Percentiles rank a stretch among this genome's conserved stretches.
Conservation (phyloP, 2,113 vertebrate species). For the Sminthopsis crassicaudata region DNA sequence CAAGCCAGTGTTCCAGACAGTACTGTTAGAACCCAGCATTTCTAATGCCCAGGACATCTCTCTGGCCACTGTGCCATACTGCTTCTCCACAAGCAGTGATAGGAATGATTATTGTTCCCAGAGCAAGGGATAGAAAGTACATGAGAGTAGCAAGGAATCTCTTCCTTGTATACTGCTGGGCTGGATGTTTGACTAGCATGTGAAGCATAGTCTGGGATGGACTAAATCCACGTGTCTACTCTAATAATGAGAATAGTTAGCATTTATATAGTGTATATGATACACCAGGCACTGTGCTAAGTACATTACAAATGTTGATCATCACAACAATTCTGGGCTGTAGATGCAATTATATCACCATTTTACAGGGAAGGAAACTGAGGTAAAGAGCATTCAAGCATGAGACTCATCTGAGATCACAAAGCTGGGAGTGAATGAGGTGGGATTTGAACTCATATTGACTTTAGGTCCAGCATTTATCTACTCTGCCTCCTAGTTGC, state of each 20-base stretch:
- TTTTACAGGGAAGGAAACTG: neutral
- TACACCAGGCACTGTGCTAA: neutral
- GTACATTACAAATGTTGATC: neutral
- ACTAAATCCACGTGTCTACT: neutral
- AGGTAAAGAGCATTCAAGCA: neutral
- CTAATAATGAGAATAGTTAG: neutral
- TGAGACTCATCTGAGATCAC: neutral
- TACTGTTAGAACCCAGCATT: neutral
- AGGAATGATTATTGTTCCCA: neutral
- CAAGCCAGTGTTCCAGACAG: neutral
- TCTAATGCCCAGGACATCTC: fast-evolving
- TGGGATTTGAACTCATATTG: neutral
- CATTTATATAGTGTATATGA: neutral
- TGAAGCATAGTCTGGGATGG: neutral
- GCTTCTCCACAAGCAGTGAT: neutral
- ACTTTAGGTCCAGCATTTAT: neutral
- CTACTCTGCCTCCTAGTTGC: neutral
- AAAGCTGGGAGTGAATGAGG: neutral
- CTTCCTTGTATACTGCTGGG: too few relatives aligned
- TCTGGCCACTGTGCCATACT: fast-evolving
- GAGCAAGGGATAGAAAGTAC: neutral
- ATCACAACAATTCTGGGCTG: neutral
- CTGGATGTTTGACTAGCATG: neutral
- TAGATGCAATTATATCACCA: neutral
- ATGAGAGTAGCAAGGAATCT: neutral